Evolutionary conservation across 2,113 vertebrate genomes (phyloP).

Genomic region (Ophthalmolycus amberensis): DNA sequence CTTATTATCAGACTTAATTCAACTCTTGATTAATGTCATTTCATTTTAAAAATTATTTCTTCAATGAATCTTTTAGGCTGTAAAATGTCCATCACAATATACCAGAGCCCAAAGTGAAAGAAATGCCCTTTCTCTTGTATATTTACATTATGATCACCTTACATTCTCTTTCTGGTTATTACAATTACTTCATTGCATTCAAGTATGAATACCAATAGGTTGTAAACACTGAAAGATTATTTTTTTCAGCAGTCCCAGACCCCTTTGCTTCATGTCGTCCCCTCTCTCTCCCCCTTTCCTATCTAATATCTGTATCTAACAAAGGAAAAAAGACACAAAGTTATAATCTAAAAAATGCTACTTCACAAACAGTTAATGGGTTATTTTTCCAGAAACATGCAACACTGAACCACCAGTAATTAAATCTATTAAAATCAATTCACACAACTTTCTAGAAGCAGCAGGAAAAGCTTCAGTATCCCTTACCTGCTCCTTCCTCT

Average conservation of each 20-base stretch:
- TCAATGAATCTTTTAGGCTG: not conserved
- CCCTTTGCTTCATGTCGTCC: too few species aligned
- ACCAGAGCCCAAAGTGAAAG: not conserved
- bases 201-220: too few species aligned
- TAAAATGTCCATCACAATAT: not conserved
- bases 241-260: not conserved
- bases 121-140: not conserved
- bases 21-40: not conserved
- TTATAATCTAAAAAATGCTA: too few species aligned
- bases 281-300: too few species aligned
- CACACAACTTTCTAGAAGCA: not conserved
- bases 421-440: not conserved
- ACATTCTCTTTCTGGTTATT: not conserved
- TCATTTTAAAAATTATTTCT: not conserved
- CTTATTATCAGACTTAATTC: not conserved
- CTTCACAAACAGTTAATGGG: not conserved
- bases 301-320: too few species aligned
- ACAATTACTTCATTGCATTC: too few species aligned
- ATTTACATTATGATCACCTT: not conserved
- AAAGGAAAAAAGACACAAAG: too few species aligned
- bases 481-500: constrained; percentile 90
- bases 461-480: not conserved
- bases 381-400: not conserved
- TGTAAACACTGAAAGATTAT: too few species aligned
- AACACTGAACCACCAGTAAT: not conserved